Evolutionary conservation across 2,888 invertebrate genomes (phyloP).

Genomic region (Bellardia pandia): DNA sequence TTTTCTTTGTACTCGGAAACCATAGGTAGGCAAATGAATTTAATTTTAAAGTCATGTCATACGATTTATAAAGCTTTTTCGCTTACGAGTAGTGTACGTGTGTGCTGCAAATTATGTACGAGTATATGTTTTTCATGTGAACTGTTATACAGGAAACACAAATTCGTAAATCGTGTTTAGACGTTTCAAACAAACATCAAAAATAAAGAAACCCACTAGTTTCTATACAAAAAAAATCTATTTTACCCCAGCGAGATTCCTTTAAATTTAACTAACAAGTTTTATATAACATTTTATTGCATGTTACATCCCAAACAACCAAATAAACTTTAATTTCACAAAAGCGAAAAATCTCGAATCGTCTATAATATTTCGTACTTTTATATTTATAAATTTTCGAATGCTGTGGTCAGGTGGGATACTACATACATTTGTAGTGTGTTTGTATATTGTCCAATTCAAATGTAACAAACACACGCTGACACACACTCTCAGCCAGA

Average conservation of each 20-base stretch:
- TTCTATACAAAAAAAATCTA: not conserved
- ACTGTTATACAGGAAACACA: not conserved
- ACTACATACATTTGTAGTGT: too few relatives aligned
- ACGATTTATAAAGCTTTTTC: not conserved
- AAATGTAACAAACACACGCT: not conserved
- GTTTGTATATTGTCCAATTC: not conserved
- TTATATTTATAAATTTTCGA: too few relatives aligned
- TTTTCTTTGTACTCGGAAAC: not conserved
- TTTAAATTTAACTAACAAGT: slow-evolving; percentile 53
- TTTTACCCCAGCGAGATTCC: slow-evolving; percentile 22
- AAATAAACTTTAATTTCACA: too few relatives aligned
- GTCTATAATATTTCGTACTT: too few relatives aligned
- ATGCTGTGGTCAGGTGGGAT: too few relatives aligned
- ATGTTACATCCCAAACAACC: not conserved
- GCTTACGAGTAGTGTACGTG: not conserved
- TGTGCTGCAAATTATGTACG: not conserved
- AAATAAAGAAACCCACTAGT: not conserved
- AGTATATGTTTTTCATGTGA: too few relatives aligned
- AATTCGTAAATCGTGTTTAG: slow-evolving; percentile 42
- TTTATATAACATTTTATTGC: slow-evolving; percentile 55
- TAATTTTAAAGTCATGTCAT: not conserved
- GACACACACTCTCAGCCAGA: not conserved
- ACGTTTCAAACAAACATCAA: not conserved
- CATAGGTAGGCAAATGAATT: not conserved
- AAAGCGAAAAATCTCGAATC: too few relatives aligned